A percentile compares a stretch with the other conserved stretches of the same genome.
Conservation (phyloP, 2,113 vertebrate species). For the Emydocephalus ijimae region DNA sequence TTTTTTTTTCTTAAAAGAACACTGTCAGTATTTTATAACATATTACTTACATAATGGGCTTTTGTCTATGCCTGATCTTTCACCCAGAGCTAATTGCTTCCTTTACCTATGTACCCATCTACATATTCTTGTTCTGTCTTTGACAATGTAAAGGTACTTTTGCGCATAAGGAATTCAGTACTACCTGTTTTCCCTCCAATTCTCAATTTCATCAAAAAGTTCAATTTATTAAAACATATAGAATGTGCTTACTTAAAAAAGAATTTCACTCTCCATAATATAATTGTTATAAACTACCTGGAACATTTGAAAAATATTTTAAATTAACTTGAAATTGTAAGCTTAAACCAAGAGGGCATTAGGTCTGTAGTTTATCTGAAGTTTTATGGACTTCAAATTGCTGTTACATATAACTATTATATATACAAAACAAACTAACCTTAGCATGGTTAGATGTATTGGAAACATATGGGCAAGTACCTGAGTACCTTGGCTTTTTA, state of each 20-base stretch:
- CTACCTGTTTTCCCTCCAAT: background rate
- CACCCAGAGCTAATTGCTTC: background rate
- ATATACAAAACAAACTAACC: background rate
- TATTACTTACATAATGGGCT: background rate
- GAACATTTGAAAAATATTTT: constrained; percentile 1
- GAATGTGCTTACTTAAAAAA: background rate
- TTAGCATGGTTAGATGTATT: background rate
- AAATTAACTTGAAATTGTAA: background rate
- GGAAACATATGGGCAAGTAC: background rate
- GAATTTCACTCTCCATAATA: background rate
- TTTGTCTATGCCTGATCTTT: background rate
- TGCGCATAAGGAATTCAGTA: background rate
- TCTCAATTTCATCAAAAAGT: background rate
- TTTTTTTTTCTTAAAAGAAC: background rate
- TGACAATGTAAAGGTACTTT: background rate
- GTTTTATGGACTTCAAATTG: constrained; percentile 16
- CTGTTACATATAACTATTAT: constrained; percentile 1
- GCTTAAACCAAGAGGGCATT: constrained; percentile 23
- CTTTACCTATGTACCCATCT: background rate
- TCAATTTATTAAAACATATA: background rate
- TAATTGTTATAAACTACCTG: background rate
- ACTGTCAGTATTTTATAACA: background rate
- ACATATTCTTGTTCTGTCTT: background rate
- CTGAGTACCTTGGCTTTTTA: background rate
- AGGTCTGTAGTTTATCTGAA: constrained; percentile 8